Evolutionary conservation across 2,797 vertebrate genomes (phyloP), one percentile per base, ranked within the genome.

Genomic region (Anguilla anguilla): DNA sequence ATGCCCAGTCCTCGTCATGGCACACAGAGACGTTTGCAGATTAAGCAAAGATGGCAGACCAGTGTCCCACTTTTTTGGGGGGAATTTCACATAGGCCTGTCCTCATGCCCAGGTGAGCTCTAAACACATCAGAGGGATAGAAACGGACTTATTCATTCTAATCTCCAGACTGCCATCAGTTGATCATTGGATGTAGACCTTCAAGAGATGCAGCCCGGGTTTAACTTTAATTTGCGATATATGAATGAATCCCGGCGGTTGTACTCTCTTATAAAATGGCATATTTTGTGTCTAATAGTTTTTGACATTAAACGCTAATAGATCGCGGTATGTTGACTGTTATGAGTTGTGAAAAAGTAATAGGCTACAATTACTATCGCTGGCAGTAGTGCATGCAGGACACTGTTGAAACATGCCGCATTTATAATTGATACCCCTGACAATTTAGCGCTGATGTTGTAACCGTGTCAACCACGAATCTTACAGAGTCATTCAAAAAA

Each of bases 1-100:
- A 46, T 91, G 94, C 93, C 92, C 89, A 88, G 89, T 90, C 88
- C 91, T 84, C 83, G 89, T 90, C 92, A 89, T 91, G 89, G 87
- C 77, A 88, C 88, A 86, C 89, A 92, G 90, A 87, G 83, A 89
- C 92, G 11, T 89, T 90, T 91, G 86, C 92, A 93, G 91, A 90
- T 92, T 85, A 89, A 90, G 87, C 93, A 87, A 87, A 89, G 90
- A 92, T 85, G 85, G 86, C 89, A 88, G 85, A 49, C 88, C 22
- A 77, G 74, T 91, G 90, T 83, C 92, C 92, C 90, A 81, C 88
- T 92, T 93, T 88, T 74, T 31, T 53, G 51, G 51, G 51, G 85
- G 88, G 81, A 89, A 91, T 88, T 91, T 90, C 90, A 72, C 93
- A 92, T 91, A 92, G 69, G 84, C 89, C 87, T 89, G 86, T 92